Evolutionary conservation across 2,797 vertebrate species (phyloP).

Genomic region (Buphagus erythrorhynchus): DNA sequence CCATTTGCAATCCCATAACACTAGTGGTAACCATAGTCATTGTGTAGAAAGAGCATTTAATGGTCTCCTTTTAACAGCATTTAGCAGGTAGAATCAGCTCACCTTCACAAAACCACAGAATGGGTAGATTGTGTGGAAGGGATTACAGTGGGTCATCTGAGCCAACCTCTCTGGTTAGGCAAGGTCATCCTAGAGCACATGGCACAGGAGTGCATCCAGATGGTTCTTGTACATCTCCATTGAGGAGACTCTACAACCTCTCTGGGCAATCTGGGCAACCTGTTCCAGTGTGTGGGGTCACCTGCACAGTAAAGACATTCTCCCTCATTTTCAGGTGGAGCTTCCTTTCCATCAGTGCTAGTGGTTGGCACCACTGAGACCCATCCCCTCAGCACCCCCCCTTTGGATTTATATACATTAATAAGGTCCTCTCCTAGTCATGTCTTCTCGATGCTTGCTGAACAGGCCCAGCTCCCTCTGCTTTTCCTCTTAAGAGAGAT

Average conservation of each 20-base stretch:
- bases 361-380: neutral
- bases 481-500: neutral
- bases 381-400: accelerated
- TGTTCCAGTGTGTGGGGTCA: neutral
- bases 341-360: neutral
- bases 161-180: neutral
- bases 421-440: neutral
- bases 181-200: neutral
- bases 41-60: neutral
- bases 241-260: neutral
- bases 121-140: neutral
- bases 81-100: neutral
- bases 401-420: neutral
- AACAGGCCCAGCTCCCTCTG: neutral
- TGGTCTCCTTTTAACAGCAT: neutral
- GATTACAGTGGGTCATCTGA: neutral
- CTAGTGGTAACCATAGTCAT: neutral
- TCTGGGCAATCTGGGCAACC: neutral
- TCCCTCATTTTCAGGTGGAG: neutral
- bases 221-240: neutral
- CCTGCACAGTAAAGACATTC: neutral
- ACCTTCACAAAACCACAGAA: neutral
- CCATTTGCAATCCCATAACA: neutral
- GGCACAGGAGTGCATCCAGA: neutral
- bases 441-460: neutral